Conservation (phyloP, 2,888 invertebrate genomes). For the Incurvaria masculella region DNA sequence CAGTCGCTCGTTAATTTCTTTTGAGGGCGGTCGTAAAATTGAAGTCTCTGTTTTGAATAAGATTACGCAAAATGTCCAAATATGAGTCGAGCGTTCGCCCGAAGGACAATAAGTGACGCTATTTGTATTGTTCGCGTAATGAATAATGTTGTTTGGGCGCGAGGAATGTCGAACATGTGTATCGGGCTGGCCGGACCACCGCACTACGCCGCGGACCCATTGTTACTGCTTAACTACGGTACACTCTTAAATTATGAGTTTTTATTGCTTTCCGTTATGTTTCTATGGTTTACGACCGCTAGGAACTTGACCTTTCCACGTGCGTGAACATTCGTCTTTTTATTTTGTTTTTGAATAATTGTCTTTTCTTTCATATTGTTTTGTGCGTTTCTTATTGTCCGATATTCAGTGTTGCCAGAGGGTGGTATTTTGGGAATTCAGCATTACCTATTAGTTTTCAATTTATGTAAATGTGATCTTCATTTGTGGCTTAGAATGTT, state of each 20-base stretch:
- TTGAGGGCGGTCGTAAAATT: slow-evolving; percentile 16
- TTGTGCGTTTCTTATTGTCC: no score
- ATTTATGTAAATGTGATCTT: no score
- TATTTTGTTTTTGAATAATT: no score
- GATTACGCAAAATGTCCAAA: slow-evolving; percentile 54
- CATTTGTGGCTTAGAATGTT: no score
- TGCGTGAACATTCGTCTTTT: no score
- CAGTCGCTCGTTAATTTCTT: not conserved
- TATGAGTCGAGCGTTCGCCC: slow-evolving; percentile 29
- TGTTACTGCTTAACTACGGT: not conserved
- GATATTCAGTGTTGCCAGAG: no score
- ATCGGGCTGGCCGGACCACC: not conserved
- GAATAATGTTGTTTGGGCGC: not conserved
- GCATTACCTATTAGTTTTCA: no score
- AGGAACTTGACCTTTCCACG: no score
- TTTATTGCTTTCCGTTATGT: not conserved
- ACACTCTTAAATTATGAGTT: not conserved
- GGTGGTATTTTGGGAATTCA: no score
- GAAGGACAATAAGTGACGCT: slow-evolving; percentile 37
- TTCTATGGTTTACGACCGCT: not conserved
- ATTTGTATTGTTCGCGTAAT: slow-evolving; percentile 44
- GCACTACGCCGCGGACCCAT: not conserved
- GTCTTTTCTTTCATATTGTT: no score
- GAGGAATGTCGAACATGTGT: not conserved
- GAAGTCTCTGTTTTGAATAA: slow-evolving; percentile 31